These are phyloP conservation scores for Tribolium madens DNA, from an alignment of 1,140 invertebrate species.

Conservation along the genomic window DNA sequence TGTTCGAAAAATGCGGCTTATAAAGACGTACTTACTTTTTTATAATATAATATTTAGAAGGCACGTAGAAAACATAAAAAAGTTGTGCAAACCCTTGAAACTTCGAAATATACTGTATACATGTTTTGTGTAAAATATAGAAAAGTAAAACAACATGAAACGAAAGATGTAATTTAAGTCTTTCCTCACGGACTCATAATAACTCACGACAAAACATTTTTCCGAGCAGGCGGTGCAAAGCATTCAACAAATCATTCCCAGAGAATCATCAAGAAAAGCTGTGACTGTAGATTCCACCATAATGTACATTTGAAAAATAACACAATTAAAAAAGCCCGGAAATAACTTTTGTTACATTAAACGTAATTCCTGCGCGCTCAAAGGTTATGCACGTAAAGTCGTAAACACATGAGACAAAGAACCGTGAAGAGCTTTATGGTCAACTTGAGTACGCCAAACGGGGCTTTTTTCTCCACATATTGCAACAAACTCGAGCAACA, in stretches of 20 bases:
- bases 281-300: conserved; percentile 42
- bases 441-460: not conserved
- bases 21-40: not conserved
- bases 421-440: not conserved
- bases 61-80: conserved; percentile 29
- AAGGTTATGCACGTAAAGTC: not conserved
- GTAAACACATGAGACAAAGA: conserved; percentile 2
- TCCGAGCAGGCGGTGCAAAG: conserved; percentile 45
- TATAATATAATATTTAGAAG: conserved; percentile 24
- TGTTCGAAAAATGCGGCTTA: not conserved
- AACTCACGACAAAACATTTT: conserved; percentile 49
- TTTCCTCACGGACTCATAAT: conserved; percentile 47
- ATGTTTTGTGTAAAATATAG: conserved; percentile 39
- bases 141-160: conserved; percentile 35
- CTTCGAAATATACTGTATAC: conserved; percentile 36
- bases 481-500: not conserved
- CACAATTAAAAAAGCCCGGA: conserved; percentile 10
- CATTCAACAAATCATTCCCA: conserved; percentile 45
- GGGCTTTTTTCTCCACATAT: not conserved
- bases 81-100: conserved; percentile 29
- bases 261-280: conserved; percentile 47
- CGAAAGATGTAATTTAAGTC: conserved; percentile 47
- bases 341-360: not conserved
- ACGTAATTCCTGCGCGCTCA: not conserved
- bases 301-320: conserved; percentile 32